Percentiles rank a stretch among this genome's conserved stretches.
phyloP scores from a whole-genome alignment of 2,888 invertebrate species.

The Iselma pallidipennis region DNA sequence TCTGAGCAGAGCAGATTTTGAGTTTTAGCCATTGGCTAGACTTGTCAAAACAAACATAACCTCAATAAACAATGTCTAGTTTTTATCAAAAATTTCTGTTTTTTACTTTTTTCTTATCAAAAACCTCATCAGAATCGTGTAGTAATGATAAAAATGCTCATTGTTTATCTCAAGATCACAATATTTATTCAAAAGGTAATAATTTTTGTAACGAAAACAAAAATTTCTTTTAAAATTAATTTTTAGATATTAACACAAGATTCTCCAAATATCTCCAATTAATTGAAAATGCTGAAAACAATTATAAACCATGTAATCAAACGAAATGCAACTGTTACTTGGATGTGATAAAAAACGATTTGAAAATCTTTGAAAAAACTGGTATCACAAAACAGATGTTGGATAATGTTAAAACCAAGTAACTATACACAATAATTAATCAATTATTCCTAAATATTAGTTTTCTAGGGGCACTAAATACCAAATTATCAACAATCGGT shows the following conservation, averaged over 20 bases:
- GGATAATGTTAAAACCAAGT: constrained; percentile 59
- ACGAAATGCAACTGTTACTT: constrained; percentile 68
- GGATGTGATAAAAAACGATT: constrained; percentile 68
- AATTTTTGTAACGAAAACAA: constrained; percentile 1
- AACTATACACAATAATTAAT: constrained; percentile 20
- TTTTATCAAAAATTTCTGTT: not conserved
- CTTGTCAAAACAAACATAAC: constrained; percentile 7
- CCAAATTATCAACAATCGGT: constrained; percentile 77
- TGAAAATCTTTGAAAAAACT: constrained; percentile 65
- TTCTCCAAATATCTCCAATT: constrained; percentile 51
- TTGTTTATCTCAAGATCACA: constrained; percentile 36
- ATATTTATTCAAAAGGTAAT: constrained; percentile 47
- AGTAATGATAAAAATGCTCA: constrained; percentile 32
- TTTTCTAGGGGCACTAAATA: constrained; percentile 71
- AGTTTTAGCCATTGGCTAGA: not conserved
- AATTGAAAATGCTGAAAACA: constrained; percentile 59
- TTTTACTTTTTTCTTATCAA: constrained; percentile 4
- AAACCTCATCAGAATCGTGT: constrained; percentile 36
- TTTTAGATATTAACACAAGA: constrained; percentile 59
- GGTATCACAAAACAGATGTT: constrained; percentile 74
- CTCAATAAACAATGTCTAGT: constrained; percentile 13
- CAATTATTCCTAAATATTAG: not conserved
- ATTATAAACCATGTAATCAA: constrained; percentile 62
- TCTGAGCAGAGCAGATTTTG: too few species aligned
- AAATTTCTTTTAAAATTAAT: not conserved